Base-by-base conservation (phyloP, 1,140 invertebrate species). In the Zophobas morio region DNA sequence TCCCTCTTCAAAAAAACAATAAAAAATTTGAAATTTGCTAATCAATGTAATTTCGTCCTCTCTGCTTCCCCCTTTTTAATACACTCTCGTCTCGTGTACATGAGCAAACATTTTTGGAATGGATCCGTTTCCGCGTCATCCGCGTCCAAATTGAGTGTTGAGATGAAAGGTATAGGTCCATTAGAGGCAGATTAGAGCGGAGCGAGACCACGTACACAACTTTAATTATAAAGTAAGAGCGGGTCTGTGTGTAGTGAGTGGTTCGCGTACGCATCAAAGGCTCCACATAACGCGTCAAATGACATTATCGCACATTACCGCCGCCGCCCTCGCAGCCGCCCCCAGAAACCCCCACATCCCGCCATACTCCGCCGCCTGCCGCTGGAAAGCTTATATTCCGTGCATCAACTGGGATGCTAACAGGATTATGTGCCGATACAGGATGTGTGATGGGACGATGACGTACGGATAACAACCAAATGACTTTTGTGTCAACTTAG, bases 181-280 rank as follows among this genome's bases (percentile, higher is more conserved):
- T 82, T 81, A 81, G 76, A 78, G 79, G 56, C 77, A 79, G 78
- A 82, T 82, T 82, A 81, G 74, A 76, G 78, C 77, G 77, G 56
- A 75, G 70, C 75, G 79, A 70, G 76, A 57, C 70, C 71, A 78
- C 71, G 71, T 74, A 78, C 71, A 78, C 76, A 78, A 78, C 77
- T 79, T 81, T 81, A 81, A 81, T 81, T 81, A 81, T 80, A 80
- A 80, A 81, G 78, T 81, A 78, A 80, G 81, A 80, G 79, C 56
- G 74, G 49, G 49, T 56, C 47, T 72, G 70, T 73, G 71, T 54
- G 71, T 73, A 40, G 71, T 73, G 54, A 73, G 54, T 66, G 60
- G 60, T 66, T 66, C 60, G 39, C 60, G 75, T 76, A 77, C 80
- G 80, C 80, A 76, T 81, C 80, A 81, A 80, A 80, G 78, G 74